These are phyloP conservation scores for Lophius piscatorius DNA, from an alignment of 2,113 vertebrate species.

Conservation along the genomic window DNA sequence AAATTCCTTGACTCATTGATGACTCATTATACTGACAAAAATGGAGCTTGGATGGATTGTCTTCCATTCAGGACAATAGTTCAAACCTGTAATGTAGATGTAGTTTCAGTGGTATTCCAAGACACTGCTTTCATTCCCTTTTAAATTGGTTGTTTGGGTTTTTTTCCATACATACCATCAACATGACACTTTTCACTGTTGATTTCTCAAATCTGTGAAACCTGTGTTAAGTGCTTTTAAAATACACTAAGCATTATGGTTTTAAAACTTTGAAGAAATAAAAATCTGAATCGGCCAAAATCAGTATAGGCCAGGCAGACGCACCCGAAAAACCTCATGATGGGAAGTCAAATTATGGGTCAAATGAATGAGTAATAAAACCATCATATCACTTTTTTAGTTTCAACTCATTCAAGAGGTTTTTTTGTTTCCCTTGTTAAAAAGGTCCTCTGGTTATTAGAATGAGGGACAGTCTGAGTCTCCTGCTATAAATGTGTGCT, in stretches of 20 bases:
- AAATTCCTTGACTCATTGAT: constrained; percentile 41
- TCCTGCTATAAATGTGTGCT: constrained; percentile 69
- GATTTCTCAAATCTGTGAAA: background rate
- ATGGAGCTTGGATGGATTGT: constrained; percentile 13
- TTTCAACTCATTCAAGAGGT: constrained; percentile 75
- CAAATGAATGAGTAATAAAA: constrained; percentile 55
- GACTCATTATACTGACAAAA: constrained; percentile 57
- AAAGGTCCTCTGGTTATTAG: constrained; percentile 69
- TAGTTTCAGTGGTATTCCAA: constrained; percentile 58
- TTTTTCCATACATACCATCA: constrained; percentile 19
- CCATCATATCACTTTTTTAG: constrained; percentile 47
- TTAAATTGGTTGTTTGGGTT: constrained; percentile 39
- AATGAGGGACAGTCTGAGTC: constrained; percentile 53
- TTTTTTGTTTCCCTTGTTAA: constrained; percentile 27
- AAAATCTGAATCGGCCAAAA: too few relatives aligned
- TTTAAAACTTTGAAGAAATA: too few relatives aligned
- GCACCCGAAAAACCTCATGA: too few relatives aligned
- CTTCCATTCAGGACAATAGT: constrained; percentile 29
- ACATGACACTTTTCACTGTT: background rate
- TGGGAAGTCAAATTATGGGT: constrained; percentile 66
- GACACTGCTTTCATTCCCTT: constrained; percentile 30
- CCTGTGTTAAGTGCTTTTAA: too few relatives aligned
- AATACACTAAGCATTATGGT: too few relatives aligned
- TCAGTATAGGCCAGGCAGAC: too few relatives aligned
- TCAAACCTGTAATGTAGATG: constrained; percentile 64